Evolutionary conservation across 2,888 invertebrate species (phyloP), one percentile per base, ranked within the genome.

Genomic region (Strigamia crassipes): DNA sequence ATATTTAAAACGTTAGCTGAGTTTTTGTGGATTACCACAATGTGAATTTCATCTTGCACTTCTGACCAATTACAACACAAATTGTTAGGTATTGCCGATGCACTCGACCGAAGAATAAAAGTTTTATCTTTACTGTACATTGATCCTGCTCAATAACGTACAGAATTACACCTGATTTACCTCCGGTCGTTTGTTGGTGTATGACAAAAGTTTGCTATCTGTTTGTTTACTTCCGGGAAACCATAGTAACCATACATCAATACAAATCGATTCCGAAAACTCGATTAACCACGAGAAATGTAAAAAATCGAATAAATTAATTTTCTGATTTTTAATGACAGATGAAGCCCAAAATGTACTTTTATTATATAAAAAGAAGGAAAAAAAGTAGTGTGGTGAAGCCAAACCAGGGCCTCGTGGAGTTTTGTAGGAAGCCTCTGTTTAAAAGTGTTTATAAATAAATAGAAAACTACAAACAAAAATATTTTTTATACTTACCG

Each of bases 71-170:
- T 9, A 73, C 73, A 73, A 73, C 13, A 73, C n/a, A 73, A 31
- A n/a, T 73, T 73, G n/a, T 73, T 73, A n/a, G 73, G 73, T 73
- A 73, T 73, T 73, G 73, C 73, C 23, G 73, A 73, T 15, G 73
- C 73, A 31, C 15, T 73, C 31, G 73, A 73, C 13, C 31, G 73
- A 3, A 73, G 31, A 73, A 73, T 31, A 4, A 73, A 8, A 10
- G 27, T 27, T 73, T 73, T 27, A 73, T 73, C 73, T 73, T 73
- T 73, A n/a, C 4, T 23, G 31, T 27, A 73, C 73, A 73, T 73
- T 73, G 73, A 27, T 27, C 23, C 15, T 31, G 23, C 21, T 23
- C 12, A 66, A 12, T n/a, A 66, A 66, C 18, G 10, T 38, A 38
- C 38, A 9, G 38, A 10, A 38, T 10, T 38, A 6, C 34, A 5